Conservation (phyloP, 2,888 invertebrate species). For the Cryptocephalus moraei region DNA sequence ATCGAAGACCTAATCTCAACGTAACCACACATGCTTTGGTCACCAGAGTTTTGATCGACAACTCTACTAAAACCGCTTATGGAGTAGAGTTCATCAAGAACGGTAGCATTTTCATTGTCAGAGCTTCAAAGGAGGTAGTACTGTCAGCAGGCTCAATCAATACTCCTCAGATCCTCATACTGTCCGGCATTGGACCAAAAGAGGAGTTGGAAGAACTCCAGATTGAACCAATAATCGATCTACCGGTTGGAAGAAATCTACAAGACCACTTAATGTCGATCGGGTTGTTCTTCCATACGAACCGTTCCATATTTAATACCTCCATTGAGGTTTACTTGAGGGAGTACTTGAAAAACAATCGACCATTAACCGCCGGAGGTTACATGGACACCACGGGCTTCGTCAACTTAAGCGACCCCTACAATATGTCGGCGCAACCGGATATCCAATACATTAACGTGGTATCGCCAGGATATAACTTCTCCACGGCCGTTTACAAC, state of each 20-base stretch:
- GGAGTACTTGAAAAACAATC: constrained; percentile 1
- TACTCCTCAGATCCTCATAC: constrained; percentile 61
- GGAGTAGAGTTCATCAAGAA: constrained; percentile 66
- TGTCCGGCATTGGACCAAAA: constrained; percentile 46
- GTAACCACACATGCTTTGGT: constrained; percentile 65
- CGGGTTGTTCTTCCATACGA: constrained; percentile 3
- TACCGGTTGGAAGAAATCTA: constrained; percentile 1
- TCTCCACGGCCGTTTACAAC: neutral
- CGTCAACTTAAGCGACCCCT: constrained; percentile 2
- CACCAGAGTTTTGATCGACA: constrained; percentile 59
- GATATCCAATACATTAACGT: constrained; percentile 5
- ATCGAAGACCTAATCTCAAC: constrained; percentile 58
- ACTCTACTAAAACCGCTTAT: constrained; percentile 48
- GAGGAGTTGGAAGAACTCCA: neutral
- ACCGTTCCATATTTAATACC: constrained; percentile 3
- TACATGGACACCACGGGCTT: constrained; percentile 2
- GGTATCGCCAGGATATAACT: neutral
- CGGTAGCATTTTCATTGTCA: constrained; percentile 52
- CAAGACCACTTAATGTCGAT: neutral
- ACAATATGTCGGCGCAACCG: neutral
- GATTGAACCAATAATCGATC: neutral
- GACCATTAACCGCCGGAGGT: constrained; percentile 3
- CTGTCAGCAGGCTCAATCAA: constrained; percentile 83
- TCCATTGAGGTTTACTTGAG: neutral
- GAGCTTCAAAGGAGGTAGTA: constrained; percentile 68